Evolutionary conservation across 2,888 invertebrate species (phyloP).

Genomic region (Dastarcus helophoroides): DNA sequence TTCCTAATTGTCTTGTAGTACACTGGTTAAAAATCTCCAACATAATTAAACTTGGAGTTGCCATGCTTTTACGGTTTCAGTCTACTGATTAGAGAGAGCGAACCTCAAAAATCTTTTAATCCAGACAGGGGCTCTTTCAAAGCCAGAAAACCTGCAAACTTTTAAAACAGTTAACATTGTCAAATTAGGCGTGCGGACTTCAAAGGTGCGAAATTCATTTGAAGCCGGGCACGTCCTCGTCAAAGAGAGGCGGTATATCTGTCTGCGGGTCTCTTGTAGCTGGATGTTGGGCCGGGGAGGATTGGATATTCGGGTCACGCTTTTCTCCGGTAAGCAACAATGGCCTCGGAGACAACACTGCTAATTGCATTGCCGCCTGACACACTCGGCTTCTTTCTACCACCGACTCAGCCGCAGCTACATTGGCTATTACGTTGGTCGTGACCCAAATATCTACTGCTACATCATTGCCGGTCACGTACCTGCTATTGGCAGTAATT

Average conservation of each 20-base stretch:
- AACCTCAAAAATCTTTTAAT: slow-evolving; percentile 16
- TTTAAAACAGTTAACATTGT: slow-evolving; percentile 31
- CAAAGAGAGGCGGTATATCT: slow-evolving; percentile 21
- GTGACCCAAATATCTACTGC: too few relatives aligned
- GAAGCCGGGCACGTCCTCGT: slow-evolving; percentile 26
- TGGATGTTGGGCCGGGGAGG: slow-evolving; percentile 10
- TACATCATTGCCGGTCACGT: too few relatives aligned
- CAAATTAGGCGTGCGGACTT: slow-evolving; percentile 34
- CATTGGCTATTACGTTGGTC: slow-evolving; percentile 1
- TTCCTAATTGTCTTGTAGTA: too few relatives aligned
- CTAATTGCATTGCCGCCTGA: slow-evolving; percentile 31
- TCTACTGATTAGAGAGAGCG: neutral
- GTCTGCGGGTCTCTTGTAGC: slow-evolving; percentile 12
- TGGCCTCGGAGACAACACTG: slow-evolving; percentile 34
- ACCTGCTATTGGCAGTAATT: too few relatives aligned
- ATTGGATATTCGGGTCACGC: slow-evolving; percentile 31
- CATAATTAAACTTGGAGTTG: neutral
- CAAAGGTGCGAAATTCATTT: slow-evolving; percentile 27
- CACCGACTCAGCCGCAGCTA: neutral
- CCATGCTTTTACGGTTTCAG: neutral
- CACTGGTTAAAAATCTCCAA: too few relatives aligned
- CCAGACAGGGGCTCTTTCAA: too few relatives aligned
- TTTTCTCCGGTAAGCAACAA: slow-evolving; percentile 34
- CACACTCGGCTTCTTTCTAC: neutral
- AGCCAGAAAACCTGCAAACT: slow-evolving; percentile 20